Percentiles rank a stretch among this genome's conserved stretches.
These are phyloP conservation scores for Thymallus thymallus DNA, from an alignment of 2,113 vertebrate genomes.

Conservation along the genomic window DNA sequence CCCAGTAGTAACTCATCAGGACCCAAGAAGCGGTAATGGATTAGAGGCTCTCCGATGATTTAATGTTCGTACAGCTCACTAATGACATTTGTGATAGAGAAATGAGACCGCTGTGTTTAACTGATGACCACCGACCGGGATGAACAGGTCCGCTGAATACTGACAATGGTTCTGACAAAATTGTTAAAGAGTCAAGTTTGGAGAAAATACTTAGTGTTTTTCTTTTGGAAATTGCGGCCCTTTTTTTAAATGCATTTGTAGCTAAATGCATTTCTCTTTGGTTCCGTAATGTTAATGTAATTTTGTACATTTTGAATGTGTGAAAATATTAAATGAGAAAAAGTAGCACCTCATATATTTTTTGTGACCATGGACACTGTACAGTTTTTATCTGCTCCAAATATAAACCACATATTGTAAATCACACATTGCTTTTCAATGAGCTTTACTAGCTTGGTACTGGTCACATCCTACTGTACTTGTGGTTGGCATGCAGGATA, in stretches of 20 bases:
- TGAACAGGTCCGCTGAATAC: slow-evolving; percentile 31
- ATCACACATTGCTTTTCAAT: too few relatives aligned
- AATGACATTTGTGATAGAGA: slow-evolving; percentile 68
- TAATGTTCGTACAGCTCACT: slow-evolving; percentile 63
- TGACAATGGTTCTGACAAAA: slow-evolving; percentile 31
- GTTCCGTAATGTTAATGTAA: too few relatives aligned
- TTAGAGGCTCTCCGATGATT: slow-evolving; percentile 56
- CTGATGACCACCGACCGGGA: slow-evolving; percentile 51
- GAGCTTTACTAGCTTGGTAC: too few relatives aligned
- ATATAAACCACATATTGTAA: too few relatives aligned
- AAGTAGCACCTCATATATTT: too few relatives aligned
- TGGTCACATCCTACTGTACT: not conserved
- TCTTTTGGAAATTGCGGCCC: too few relatives aligned
- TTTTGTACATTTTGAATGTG: too few relatives aligned
- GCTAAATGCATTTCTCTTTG: too few relatives aligned
- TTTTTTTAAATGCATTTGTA: too few relatives aligned
- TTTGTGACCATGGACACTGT: too few relatives aligned
- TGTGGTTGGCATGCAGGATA: slow-evolving; percentile 9
- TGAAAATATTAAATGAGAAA: too few relatives aligned
- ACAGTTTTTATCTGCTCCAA: too few relatives aligned
- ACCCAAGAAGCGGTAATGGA: slow-evolving; percentile 34
- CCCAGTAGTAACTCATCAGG: slow-evolving; percentile 46
- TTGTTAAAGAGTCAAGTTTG: not conserved
- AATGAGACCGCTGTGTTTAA: slow-evolving; percentile 52
- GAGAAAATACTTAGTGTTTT: not conserved